These are phyloP conservation scores for Coendou prehensilis DNA, from an alignment of 2,797 vertebrate genomes.

Conservation along the genomic window DNA sequence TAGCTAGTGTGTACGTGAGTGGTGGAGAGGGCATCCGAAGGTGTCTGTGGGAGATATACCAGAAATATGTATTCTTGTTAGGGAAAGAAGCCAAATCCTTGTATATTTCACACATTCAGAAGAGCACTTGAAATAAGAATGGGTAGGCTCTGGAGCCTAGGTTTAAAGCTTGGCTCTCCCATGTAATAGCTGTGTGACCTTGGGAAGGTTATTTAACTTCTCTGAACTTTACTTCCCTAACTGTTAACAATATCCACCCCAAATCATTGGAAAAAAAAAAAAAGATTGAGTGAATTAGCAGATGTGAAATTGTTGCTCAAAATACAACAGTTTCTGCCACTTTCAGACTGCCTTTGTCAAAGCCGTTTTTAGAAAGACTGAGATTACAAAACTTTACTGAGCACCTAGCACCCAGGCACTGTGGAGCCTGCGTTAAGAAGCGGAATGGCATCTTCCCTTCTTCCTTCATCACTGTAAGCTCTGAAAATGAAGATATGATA, in stretches of 20 bases:
- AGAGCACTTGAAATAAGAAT: constrained; percentile 46
- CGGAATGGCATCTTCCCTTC: background rate
- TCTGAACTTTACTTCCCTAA: constrained; percentile 2
- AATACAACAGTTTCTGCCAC: background rate
- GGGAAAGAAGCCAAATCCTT: constrained; percentile 52
- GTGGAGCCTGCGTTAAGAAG: background rate
- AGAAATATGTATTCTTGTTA: constrained; percentile 30
- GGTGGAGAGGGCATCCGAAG: background rate
- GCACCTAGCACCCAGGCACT: background rate
- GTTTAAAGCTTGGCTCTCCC: constrained; percentile 18
- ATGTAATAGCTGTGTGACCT: background rate
- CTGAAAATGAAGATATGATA: background rate
- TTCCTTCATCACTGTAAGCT: background rate
- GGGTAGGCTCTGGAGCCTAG: background rate
- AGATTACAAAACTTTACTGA: background rate
- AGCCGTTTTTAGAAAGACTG: background rate
- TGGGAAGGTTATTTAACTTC: constrained; percentile 13
- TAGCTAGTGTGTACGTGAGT: no score
- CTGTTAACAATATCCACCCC: background rate
- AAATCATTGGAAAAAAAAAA: background rate
- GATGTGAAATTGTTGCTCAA: background rate
- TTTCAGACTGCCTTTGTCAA: constrained; percentile 30
- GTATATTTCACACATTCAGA: constrained; percentile 67
- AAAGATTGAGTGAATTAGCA: background rate
- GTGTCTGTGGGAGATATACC: background rate